A percentile compares a stretch with the other conserved stretches of the same genome.
These are phyloP conservation scores for Athalia circularis DNA, from an alignment of 2,888 invertebrate genomes.

Conservation along the genomic window DNA sequence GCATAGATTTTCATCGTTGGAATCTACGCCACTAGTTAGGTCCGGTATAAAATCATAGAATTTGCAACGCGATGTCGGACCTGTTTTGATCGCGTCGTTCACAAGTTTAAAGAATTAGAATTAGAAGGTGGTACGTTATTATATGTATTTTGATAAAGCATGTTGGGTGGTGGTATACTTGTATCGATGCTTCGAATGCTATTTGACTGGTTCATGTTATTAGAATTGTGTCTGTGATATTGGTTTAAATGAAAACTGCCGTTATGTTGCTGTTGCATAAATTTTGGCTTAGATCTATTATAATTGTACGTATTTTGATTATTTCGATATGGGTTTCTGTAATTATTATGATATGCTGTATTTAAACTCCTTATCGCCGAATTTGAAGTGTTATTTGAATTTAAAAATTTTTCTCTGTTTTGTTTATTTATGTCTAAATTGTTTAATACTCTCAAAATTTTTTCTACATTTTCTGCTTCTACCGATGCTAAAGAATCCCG, in stretches of 20 bases:
- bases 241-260: background rate
- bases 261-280: background rate
- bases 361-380: background rate
- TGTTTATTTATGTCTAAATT: constrained; percentile 44
- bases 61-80: constrained; percentile 30
- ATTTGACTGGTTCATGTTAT: background rate
- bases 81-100: constrained; percentile 39
- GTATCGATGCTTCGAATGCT: background rate
- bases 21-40: constrained; percentile 27
- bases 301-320: background rate
- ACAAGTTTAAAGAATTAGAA: constrained; percentile 47
- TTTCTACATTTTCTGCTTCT: constrained; percentile 46
- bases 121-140: background rate
- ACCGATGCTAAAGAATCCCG: constrained; percentile 45
- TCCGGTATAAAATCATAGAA: constrained; percentile 46
- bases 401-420: background rate
- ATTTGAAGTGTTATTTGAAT: constrained; percentile 3
- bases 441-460: constrained; percentile 46
- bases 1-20: background rate
- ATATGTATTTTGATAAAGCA: background rate
- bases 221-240: background rate
- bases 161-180: constrained; percentile 13
- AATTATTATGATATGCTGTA: background rate
- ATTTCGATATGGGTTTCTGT: background rate
- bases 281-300: too few relatives aligned